Evolutionary conservation across 2,888 invertebrate species (phyloP).

Genomic region (Callosobruchus maculatus): DNA sequence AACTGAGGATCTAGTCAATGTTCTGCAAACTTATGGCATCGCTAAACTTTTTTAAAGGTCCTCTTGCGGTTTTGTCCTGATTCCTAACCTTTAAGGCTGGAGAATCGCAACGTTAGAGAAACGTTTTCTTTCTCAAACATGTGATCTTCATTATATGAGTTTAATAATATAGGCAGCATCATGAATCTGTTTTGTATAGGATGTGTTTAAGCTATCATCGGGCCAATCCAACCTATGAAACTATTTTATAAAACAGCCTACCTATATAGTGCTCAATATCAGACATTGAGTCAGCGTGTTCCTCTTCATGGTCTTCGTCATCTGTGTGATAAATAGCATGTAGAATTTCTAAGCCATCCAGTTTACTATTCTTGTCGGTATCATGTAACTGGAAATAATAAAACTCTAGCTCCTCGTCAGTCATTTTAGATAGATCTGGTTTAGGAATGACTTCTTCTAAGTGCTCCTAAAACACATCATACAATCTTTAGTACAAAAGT

Average conservation of each 20-base stretch:
- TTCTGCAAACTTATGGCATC: too few species aligned
- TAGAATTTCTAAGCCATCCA: slow-evolving; percentile 87
- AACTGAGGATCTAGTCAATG: too few species aligned
- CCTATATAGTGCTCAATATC: slow-evolving; percentile 51
- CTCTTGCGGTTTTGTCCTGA: too few species aligned
- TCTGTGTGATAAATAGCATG: slow-evolving; percentile 75
- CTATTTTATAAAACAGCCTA: slow-evolving; percentile 22
- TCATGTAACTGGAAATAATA: slow-evolving; percentile 87
- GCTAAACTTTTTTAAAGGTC: too few species aligned
- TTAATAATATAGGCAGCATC: too few species aligned
- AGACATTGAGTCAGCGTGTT: slow-evolving; percentile 44
- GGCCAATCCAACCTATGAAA: too few species aligned
- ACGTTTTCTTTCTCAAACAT: too few species aligned
- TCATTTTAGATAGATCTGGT: slow-evolving; percentile 66
- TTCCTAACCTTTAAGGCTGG: too few species aligned
- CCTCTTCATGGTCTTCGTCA: slow-evolving; percentile 54
- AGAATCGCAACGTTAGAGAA: too few species aligned
- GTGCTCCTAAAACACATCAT: slow-evolving; percentile 40
- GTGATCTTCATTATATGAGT: too few species aligned
- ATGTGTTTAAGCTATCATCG: too few species aligned
- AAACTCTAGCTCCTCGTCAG: slow-evolving; percentile 81
- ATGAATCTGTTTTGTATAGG: too few species aligned
- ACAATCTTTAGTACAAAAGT: neutral
- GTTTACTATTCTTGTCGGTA: slow-evolving; percentile 80
- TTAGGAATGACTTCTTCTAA: slow-evolving; percentile 46